Evolutionary conservation across 2,797 vertebrate species (phyloP).

Genomic region (Enteromius argenteus): DNA sequence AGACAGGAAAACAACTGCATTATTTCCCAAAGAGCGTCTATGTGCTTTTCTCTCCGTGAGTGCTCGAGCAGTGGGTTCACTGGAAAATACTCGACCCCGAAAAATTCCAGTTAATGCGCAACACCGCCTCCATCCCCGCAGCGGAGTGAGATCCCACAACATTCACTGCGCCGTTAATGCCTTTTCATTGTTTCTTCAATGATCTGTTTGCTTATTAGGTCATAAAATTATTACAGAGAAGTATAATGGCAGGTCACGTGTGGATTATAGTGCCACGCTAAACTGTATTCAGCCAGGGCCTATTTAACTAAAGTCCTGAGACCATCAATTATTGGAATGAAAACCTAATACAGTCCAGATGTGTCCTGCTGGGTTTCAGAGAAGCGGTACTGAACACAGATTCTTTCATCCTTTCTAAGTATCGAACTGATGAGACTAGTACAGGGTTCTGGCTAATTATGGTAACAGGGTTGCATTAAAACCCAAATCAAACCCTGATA

Average conservation of each 20-base stretch:
- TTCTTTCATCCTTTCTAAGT: constrained; percentile 47
- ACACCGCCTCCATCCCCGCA: not conserved
- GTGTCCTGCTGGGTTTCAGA: constrained; percentile 49
- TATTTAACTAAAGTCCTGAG: constrained; percentile 50
- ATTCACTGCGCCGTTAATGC: not conserved
- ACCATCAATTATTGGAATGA: constrained; percentile 56
- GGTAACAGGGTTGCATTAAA: constrained; percentile 20
- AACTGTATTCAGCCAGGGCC: constrained; percentile 23
- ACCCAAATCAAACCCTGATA: not conserved
- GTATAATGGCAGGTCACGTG: constrained; percentile 31
- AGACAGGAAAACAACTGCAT: constrained; percentile 5
- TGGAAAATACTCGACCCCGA: constrained; percentile 4
- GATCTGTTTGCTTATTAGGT: constrained; percentile 26
- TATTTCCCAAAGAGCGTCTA: constrained; percentile 10
- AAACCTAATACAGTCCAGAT: constrained; percentile 61
- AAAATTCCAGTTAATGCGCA: constrained; percentile 11
- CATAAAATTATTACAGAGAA: constrained; percentile 26
- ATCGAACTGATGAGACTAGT: constrained; percentile 45
- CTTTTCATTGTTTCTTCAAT: not conserved
- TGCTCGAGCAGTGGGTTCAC: constrained; percentile 4
- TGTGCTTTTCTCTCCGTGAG: not conserved
- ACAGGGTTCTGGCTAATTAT: constrained; percentile 42
- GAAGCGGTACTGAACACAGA: constrained; percentile 46
- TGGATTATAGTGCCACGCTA: constrained; percentile 35
- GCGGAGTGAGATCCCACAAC: not conserved